Evolutionary conservation across 2,888 invertebrate species (phyloP), one percentile per base, ranked within the genome.

Genomic region (Cephus pygmeus): DNA sequence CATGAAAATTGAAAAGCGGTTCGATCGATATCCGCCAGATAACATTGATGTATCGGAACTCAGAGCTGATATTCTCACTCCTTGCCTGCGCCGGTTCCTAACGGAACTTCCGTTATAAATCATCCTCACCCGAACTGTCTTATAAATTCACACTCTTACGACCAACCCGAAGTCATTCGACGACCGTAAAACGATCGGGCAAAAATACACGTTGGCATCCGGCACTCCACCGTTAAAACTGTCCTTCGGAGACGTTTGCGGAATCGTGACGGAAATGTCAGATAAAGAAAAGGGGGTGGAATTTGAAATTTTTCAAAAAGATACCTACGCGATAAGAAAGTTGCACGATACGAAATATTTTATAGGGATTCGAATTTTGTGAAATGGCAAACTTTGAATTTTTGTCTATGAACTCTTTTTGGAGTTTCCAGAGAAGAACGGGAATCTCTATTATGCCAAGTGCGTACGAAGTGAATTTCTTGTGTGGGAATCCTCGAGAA

Each of bases 1-100:
- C 84, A 82, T 81, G 81, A 83, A 83, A 82, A 83, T 82, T 83
- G 81, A 83, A 82, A 79, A 77, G 74, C 71, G 1, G 15, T n/a
- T 56, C 30, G 73, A 35, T 73, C 36, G 30, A 73, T 74, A 34
- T 71, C 71, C 69, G 76, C 56, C 34, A 76, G 35, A 74, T 56
- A 75, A 80, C 79, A 78, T 82, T 82, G 83, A 83, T 81, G 81
- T 81, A 81, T 83, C 75, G 79, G 78, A 34, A 71, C 33, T 71
- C 71, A 33, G 12, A 34, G 40, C 40, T 56, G 75, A 83, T 83
- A 82, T 80, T 81, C 75, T 78, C 78, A 78, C 33, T 71, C 71
- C 71, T 31, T 31, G 31, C 30, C 11, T 23, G 71, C 31, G 71
- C 30, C 31, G 71, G 0, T 40, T 6, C 40, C 1, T 23, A 56